Conservation (phyloP, 2,888 invertebrate genomes). For the Heliconius ismenius region DNA sequence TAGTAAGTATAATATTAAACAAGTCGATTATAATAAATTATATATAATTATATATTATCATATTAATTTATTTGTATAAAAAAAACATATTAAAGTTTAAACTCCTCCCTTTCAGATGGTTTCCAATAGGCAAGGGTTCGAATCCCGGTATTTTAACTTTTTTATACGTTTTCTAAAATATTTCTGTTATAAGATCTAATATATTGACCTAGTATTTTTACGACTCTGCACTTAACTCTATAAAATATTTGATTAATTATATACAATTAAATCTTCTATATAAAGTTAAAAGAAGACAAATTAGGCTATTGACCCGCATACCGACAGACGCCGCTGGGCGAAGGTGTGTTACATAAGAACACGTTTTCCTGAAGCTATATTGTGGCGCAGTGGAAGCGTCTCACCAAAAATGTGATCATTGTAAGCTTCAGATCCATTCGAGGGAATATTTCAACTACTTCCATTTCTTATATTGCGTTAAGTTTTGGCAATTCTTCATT, state of each 20-base stretch:
- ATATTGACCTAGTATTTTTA: constrained; percentile 16
- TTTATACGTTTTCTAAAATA: background rate
- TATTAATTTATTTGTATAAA: too few relatives aligned
- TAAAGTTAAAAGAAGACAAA: constrained; percentile 26
- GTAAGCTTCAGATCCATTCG: background rate
- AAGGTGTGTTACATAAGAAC: constrained; percentile 37
- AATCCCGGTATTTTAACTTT: background rate
- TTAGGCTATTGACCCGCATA: constrained; percentile 37
- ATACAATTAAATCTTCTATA: constrained; percentile 17
- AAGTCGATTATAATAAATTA: too few relatives aligned
- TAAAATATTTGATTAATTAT: constrained; percentile 24
- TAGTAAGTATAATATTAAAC: too few relatives aligned
- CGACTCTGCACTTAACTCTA: background rate
- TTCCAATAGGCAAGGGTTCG: background rate
- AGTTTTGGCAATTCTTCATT: too few relatives aligned
- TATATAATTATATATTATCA: too few relatives aligned
- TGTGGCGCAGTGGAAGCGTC: background rate
- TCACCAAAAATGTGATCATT: background rate
- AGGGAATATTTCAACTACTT: background rate
- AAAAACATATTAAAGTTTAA: too few relatives aligned
- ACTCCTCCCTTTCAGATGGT: too few relatives aligned
- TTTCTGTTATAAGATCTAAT: background rate
- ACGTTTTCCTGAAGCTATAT: constrained; percentile 9
- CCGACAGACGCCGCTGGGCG: constrained; percentile 17
- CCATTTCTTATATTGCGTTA: too few relatives aligned